Conservation (phyloP, 2,888 invertebrate species). For the Lepidocyrtoides sp. region DNA sequence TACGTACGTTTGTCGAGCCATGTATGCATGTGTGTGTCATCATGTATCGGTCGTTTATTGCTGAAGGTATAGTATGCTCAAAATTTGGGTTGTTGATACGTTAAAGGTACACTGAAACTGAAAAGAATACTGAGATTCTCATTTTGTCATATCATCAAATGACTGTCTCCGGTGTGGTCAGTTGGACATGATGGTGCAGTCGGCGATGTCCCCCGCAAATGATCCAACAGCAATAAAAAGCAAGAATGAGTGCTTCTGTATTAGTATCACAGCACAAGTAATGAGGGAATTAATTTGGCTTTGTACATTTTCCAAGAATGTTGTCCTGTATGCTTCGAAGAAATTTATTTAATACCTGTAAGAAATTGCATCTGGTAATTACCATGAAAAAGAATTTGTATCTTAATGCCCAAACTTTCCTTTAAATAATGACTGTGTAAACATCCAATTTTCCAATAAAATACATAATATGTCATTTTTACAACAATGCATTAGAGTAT, state of each 20-base stretch:
- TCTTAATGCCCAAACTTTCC: neutral
- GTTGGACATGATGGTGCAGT: slow-evolving; percentile 16
- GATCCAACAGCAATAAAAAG: slow-evolving; percentile 51
- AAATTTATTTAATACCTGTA: neutral
- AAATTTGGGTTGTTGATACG: too few species aligned
- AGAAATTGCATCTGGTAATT: neutral
- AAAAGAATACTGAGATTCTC: neutral
- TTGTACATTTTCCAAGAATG: neutral
- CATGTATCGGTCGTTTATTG: too few species aligned
- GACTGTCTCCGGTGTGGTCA: neutral
- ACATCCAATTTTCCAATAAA: too few species aligned
- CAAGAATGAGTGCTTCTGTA: neutral
- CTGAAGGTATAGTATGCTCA: too few species aligned
- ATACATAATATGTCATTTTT: too few species aligned
- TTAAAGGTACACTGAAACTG: too few species aligned
- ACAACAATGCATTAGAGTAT: too few species aligned
- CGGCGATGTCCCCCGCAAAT: slow-evolving; percentile 70
- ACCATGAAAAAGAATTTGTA: neutral
- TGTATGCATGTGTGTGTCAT: too few species aligned
- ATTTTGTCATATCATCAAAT: neutral
- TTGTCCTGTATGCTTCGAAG: too few species aligned
- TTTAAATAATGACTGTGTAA: neutral
- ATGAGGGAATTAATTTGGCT: slow-evolving; percentile 18
- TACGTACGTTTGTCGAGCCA: too few species aligned
- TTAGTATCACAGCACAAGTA: neutral